Evolutionary conservation across 2,888 invertebrate genomes (phyloP).

Genomic region (Priapulus caudatus): DNA sequence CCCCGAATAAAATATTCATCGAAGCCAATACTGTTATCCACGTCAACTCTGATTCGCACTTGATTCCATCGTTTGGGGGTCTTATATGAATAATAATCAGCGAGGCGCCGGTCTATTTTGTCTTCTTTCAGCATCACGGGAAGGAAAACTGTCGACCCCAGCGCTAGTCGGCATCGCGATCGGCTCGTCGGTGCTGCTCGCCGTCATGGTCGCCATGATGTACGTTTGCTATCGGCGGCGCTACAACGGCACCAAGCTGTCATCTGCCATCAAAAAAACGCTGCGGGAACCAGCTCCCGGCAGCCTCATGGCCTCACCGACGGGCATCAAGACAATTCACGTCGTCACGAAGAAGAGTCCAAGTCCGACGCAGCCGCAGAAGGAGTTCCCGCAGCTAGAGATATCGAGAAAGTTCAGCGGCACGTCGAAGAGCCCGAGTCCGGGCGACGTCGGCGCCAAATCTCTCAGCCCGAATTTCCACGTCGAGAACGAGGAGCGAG

Average conservation of each 20-base stretch:
- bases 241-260: conserved; percentile 29
- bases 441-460: too few relatives aligned
- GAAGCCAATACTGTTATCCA: too few relatives aligned
- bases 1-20: too few relatives aligned
- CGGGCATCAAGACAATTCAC: not conserved
- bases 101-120: too few relatives aligned
- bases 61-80: too few relatives aligned
- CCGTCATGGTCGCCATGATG: conserved; percentile 49
- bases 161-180: conserved; percentile 52
- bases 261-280: conserved; percentile 35
- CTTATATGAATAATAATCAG: too few relatives aligned
- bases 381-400: conserved; percentile 1
- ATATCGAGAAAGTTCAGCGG: not conserved
- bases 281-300: conserved; percentile 26
- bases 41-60: too few relatives aligned
- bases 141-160: conserved; percentile 30
- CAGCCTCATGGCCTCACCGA: not conserved
- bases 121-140: not conserved
- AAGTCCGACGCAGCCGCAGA: conserved; percentile 55
- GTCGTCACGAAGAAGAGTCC: conserved; percentile 62
- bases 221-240: conserved; percentile 54
- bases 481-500: conserved; percentile 46
- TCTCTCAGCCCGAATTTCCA: conserved; percentile 40
- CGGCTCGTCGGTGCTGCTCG: conserved; percentile 48
- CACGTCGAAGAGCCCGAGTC: not conserved